Percentiles rank a stretch among this genome's conserved stretches.
Conservation (phyloP, 2,888 invertebrate species). For the Lochmaea crataegi region DNA sequence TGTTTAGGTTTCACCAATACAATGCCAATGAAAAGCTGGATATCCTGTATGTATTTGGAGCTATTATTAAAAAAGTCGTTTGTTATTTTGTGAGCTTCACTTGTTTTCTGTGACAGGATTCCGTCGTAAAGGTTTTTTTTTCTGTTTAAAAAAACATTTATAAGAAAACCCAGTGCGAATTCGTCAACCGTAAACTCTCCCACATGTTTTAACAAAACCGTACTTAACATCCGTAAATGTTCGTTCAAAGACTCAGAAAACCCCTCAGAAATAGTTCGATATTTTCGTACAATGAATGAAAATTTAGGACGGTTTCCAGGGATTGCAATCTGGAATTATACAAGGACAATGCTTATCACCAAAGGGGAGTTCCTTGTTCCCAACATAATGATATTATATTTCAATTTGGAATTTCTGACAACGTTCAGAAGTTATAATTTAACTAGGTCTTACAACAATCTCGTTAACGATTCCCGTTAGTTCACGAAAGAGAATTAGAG, state of each 20-base stretch:
- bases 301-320: neutral
- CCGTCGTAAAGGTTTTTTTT: too few relatives aligned
- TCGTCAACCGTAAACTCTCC: neutral
- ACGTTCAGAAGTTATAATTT: constrained; percentile 20
- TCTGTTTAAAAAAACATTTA: neutral
- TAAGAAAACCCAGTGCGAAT: neutral
- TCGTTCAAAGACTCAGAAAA: neutral
- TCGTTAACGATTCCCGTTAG: constrained; percentile 14
- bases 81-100: too few relatives aligned
- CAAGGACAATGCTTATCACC: constrained; percentile 21
- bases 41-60: too few relatives aligned
- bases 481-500: constrained; percentile 9
- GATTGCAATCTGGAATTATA: constrained; percentile 6
- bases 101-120: too few relatives aligned
- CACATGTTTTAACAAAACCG: neutral
- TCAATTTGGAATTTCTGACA: constrained; percentile 19
- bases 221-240: neutral
- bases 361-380: constrained; percentile 20
- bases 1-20: too few relatives aligned
- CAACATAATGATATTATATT: constrained; percentile 20
- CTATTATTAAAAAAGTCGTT: too few relatives aligned
- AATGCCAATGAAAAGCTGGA: too few relatives aligned
- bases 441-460: constrained; percentile 17
- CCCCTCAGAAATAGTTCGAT: constrained; percentile 10
- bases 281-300: constrained; percentile 12